These are phyloP conservation scores for Phaethon lepturus DNA, from an alignment of 2,113 vertebrate species.

Conservation along the genomic window DNA sequence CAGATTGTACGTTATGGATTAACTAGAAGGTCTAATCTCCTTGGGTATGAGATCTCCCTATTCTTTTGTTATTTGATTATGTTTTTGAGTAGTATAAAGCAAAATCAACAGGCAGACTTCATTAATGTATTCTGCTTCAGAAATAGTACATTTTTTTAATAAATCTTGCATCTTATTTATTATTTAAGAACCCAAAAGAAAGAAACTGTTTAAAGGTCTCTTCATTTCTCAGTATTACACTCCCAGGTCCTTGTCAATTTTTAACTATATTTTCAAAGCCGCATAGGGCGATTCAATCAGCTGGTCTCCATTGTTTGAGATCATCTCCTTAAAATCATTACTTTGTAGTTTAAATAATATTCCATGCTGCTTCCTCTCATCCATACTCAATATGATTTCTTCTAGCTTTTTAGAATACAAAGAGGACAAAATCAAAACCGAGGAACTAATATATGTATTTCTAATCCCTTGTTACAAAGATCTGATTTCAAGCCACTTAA, in stretches of 20 bases:
- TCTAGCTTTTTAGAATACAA: background rate
- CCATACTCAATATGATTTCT: background rate
- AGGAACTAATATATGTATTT: background rate
- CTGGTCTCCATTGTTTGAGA: fast-evolving
- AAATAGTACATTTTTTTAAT: background rate
- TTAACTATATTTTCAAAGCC: background rate
- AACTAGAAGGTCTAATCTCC: background rate
- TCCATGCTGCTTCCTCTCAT: background rate
- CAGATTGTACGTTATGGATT: background rate
- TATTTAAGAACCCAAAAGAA: background rate
- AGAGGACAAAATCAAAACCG: background rate
- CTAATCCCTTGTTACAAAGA: background rate
- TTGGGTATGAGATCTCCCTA: background rate
- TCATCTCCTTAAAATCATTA: background rate
- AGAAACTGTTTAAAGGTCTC: background rate
- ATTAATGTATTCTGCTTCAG: background rate
- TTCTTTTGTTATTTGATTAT: background rate
- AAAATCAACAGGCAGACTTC: background rate
- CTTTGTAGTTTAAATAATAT: background rate
- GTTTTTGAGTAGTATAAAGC: background rate
- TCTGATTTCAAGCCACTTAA: background rate
- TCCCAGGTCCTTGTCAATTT: background rate
- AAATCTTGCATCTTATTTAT: background rate
- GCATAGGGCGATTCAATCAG: background rate
- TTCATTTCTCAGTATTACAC: background rate